Evolutionary conservation across 1,140 invertebrate genomes (phyloP).

Genomic region (Papilio helenus): DNA sequence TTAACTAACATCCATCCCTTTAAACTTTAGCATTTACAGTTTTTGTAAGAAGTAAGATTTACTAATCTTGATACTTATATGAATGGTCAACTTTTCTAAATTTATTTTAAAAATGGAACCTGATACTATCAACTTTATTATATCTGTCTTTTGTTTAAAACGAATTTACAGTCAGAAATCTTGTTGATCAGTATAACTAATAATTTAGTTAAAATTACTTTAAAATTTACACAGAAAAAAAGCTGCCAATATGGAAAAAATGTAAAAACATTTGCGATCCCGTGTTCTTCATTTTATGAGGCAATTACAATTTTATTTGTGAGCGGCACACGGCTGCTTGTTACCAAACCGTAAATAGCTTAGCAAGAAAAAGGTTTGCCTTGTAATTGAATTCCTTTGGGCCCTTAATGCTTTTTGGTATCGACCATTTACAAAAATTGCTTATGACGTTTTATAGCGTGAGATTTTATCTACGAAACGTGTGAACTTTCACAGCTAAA

Average conservation of each 20-base stretch:
- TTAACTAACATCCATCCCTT: too few species aligned
- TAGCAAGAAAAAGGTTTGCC: slow-evolving; percentile 58
- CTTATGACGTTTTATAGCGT: background rate
- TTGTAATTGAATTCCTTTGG: slow-evolving; percentile 62
- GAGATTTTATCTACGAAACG: background rate
- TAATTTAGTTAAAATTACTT: background rate
- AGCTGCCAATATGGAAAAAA: slow-evolving; percentile 8
- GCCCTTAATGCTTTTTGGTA: slow-evolving; percentile 62
- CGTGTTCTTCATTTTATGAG: slow-evolving; percentile 55
- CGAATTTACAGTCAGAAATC: background rate
- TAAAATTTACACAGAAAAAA: slow-evolving; percentile 20
- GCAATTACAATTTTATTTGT: slow-evolving; percentile 67
- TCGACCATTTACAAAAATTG: slow-evolving; percentile 41
- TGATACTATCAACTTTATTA: too few species aligned
- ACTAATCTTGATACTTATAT: too few species aligned
- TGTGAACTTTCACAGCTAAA: slow-evolving; percentile 40
- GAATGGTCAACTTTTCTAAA: too few species aligned
- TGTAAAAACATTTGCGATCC: slow-evolving; percentile 36
- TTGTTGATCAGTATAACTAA: background rate
- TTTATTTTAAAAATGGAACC: too few species aligned
- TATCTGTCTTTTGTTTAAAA: too few species aligned
- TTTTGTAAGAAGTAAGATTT: too few species aligned
- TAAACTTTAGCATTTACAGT: too few species aligned
- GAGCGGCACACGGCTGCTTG: slow-evolving; percentile 54
- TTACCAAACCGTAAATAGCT: slow-evolving; percentile 65